Base-by-base conservation (phyloP, 2,888 invertebrate species). In the Papilio protenor region DNA sequence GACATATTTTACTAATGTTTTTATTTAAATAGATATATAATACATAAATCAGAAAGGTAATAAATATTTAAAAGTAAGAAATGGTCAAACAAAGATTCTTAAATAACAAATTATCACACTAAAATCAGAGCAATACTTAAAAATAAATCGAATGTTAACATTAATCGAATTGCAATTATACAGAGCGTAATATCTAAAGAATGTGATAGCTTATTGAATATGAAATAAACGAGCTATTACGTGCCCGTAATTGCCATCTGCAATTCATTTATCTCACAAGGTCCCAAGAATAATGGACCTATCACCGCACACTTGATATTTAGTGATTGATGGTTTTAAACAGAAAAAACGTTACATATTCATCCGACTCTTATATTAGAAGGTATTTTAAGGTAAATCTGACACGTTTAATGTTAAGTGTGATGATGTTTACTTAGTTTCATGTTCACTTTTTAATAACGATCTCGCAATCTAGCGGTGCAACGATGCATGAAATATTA, bases 401-500 rank as follows among this genome's bases (percentile, higher is more conserved):
- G 45, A 45, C 21, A 21, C 27, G 2, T 45, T 66, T 5, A 66
- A 40, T 33, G 45, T 69, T 69, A 45, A 11, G 12, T 69, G 8
- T 45, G 5, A 40, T 33, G 40, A 45, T 69, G 45, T 76, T 70
- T 27, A 70, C n/a, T 40, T 57, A 47, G 27, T 14, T 64, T 66
- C 21, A 64, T 55, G 66, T 77, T 66, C 66, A 73, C 73, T 64
- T 73, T 75, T 72, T 73, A 49, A 69, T 52, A 57, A 69, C 47
- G 27, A 77, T 59, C 27, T 47, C 57, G 57, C 66, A 64, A 66
- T 49, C 18, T 66, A 6, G 47, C 33, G 23, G 73, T 69, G 59
- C 47, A 73, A 33, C 73, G 33, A 40, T 72, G 69, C 73, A 49
- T 77, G 59, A 73, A 55, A 61, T 55, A 6, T 27, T 33, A 57